Conservation (phyloP, 2,888 invertebrate species). For the Slavum lentiscoides region DNA sequence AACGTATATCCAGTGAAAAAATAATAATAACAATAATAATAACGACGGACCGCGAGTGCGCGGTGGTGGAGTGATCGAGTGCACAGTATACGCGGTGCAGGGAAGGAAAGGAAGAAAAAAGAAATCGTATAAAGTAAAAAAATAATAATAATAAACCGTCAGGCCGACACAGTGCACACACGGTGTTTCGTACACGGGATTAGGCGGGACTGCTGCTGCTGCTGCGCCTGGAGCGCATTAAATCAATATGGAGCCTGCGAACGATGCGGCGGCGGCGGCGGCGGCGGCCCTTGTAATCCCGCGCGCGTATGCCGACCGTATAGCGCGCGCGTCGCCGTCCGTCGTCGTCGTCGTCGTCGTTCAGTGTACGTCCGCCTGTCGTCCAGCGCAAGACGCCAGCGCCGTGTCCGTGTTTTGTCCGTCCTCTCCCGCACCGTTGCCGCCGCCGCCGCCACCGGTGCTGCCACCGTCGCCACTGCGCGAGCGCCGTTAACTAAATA, state of each 20-base stretch:
- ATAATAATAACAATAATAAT: no score
- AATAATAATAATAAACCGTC: constrained; percentile 39
- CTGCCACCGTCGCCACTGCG: background rate
- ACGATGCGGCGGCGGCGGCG: constrained; percentile 25
- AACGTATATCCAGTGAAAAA: no score
- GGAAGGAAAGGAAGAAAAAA: background rate
- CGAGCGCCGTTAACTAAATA: constrained; percentile 8
- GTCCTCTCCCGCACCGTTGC: background rate
- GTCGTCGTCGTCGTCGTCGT: constrained; percentile 15
- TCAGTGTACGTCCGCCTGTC: constrained; percentile 49
- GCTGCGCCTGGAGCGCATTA: constrained; percentile 50
- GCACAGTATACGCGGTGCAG: background rate
- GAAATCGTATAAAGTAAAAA: background rate
- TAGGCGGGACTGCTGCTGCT: constrained; percentile 39
- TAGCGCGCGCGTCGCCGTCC: constrained; percentile 21
- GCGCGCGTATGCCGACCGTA: background rate
- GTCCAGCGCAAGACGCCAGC: constrained; percentile 9
- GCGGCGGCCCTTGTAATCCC: constrained; percentile 30
- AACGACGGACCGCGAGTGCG: no score
- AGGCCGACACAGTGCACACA: constrained; percentile 8
- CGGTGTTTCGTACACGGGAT: constrained; percentile 50
- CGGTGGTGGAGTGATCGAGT: no score
- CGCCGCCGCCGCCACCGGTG: background rate
- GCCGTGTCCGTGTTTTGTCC: background rate
- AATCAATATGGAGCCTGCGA: constrained; percentile 53